Evolutionary conservation across 2,113 vertebrate genomes (phyloP).

Genomic region (Ahaetulla prasina): DNA sequence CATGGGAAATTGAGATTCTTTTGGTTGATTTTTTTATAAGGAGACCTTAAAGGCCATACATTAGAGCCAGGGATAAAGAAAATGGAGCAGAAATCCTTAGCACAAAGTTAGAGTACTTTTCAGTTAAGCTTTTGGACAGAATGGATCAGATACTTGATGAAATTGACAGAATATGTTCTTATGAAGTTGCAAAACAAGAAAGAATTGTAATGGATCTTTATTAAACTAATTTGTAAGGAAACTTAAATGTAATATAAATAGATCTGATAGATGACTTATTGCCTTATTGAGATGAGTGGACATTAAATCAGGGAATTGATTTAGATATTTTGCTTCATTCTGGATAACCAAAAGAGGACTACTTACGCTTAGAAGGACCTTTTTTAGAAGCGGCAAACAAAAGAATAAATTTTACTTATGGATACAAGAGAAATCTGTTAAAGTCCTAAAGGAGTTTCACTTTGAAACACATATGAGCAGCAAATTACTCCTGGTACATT

Average conservation of each 20-base stretch:
- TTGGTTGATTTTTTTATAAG: neutral
- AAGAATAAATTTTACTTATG: neutral
- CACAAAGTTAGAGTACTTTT: neutral
- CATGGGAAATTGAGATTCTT: neutral
- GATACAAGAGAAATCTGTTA: neutral
- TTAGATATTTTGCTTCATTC: neutral
- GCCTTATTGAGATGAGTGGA: neutral
- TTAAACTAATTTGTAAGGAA: neutral
- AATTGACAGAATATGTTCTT: neutral
- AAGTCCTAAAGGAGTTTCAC: neutral
- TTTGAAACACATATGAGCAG: neutral
- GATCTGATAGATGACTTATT: neutral
- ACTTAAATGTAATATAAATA: neutral
- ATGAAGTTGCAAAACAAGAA: neutral
- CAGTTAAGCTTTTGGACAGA: neutral
- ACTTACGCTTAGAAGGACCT: neutral
- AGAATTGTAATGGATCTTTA: neutral
- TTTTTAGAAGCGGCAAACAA: neutral
- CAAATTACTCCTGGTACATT: neutral
- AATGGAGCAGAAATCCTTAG: neutral
- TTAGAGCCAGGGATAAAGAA: neutral
- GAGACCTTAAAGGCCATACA: neutral
- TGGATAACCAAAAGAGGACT: neutral
- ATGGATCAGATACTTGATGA: neutral
- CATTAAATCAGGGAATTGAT: neutral